Evolutionary conservation across 1,140 invertebrate genomes (phyloP).

Genomic region (Pentalonia nigronervosa): DNA sequence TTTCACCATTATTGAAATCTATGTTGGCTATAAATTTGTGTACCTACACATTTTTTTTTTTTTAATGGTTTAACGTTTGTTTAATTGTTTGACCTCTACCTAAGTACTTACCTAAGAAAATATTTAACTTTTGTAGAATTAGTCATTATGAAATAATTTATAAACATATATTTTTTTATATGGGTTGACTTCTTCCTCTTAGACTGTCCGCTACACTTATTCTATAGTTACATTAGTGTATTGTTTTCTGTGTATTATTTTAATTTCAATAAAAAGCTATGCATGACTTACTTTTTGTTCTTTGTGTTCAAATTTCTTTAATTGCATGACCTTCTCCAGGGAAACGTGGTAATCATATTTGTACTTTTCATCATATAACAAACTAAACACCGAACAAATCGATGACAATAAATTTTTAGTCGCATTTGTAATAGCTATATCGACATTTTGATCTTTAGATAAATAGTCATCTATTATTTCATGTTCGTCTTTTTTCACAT

Average conservation of each 20-base stretch:
- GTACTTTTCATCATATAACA: constrained; percentile 18
- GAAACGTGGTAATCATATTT: constrained; percentile 54
- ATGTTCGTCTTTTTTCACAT: background rate
- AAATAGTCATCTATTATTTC: background rate
- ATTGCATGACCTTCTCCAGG: background rate
- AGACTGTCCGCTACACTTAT: background rate
- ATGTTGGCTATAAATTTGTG: no score
- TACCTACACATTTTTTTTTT: background rate
- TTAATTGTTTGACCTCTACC: background rate
- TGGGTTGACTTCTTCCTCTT: no score
- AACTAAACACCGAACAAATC: constrained; percentile 22
- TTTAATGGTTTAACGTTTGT: background rate
- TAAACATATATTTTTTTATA: no score
- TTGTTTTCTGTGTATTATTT: background rate
- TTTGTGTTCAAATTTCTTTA: background rate
- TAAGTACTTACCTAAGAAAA: background rate
- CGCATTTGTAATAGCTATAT: constrained; percentile 14
- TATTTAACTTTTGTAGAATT: background rate
- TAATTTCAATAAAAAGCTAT: background rate
- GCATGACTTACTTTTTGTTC: background rate
- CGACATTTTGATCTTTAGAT: background rate
- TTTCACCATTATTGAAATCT: background rate
- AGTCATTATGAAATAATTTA: no score
- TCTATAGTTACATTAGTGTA: background rate
- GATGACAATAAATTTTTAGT: constrained; percentile 12